Evolutionary conservation across 2,113 vertebrate species (phyloP), one percentile per base, ranked within the genome.

Genomic region (Gavialis gangeticus): DNA sequence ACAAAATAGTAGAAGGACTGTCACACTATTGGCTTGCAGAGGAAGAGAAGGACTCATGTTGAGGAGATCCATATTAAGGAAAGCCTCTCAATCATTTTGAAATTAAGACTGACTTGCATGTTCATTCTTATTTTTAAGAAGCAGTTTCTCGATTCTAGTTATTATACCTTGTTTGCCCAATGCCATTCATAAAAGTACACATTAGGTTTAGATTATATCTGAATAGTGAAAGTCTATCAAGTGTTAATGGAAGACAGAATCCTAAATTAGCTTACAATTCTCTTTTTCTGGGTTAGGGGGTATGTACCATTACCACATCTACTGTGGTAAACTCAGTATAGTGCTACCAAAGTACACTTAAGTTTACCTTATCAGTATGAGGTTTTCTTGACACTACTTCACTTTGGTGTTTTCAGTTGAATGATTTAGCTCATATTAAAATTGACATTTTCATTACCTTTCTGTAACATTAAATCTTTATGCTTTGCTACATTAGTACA

Each of bases 391-490:
- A 1, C 18, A 80, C 28, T 82, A 25, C 71, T 76, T 24, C 1
- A n/a, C 71, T 88, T 86, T 79, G 8, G 5, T 54, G 2, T 82
- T 91, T 73, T 78, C 88, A 82, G 0, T 18, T 0, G 0, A 71
- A 17, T 87, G 75, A 25, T 90, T 90, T 64, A 58, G 87, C 17
- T 62, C 82, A 21, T 28, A 30, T 82, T 93, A 91, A 27, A n/a
- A 64, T 58, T 91, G 79, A 83, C 27, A 84, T 91, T 90, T 94
- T 85, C 86, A 90, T 79, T 93, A 64, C 54, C 46, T 90, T 87
- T 83, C 75, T 94, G 54, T 87, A 94, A 90, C 85, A 56, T 27
- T 79, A 89, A 89, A 85, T 67, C 90, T 81, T 16, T 75, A 12
- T 81, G 54, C 81, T 88, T 87, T 58, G 8, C 25, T 92, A 58